Percentiles rank a stretch among this genome's conserved stretches.
Conservation (phyloP, 2,113 vertebrate genomes). For the Salminus brasiliensis region DNA sequence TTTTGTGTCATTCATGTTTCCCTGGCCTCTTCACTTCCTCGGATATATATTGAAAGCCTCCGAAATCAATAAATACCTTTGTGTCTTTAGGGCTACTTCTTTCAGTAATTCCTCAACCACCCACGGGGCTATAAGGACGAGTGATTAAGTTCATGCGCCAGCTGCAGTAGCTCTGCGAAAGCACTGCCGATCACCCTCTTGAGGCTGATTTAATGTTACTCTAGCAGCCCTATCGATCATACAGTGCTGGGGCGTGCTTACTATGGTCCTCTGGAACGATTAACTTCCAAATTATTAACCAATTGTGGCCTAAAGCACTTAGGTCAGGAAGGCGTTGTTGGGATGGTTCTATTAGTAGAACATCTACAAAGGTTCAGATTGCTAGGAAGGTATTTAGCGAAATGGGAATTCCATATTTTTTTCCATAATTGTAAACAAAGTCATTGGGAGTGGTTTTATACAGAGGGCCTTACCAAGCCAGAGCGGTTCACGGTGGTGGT, state of each 20-base stretch:
- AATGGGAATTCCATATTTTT: no score
- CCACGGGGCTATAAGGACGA: neutral
- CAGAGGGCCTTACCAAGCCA: no score
- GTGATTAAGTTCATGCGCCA: neutral
- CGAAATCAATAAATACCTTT: conserved; percentile 13
- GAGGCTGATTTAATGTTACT: neutral
- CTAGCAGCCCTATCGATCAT: neutral
- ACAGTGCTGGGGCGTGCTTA: neutral
- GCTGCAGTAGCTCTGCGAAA: neutral
- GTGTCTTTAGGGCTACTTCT: neutral
- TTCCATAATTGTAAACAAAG: no score
- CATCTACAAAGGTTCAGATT: no score
- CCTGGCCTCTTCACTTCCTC: neutral
- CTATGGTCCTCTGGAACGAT: neutral
- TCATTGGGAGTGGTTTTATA: no score
- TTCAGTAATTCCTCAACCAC: neutral
- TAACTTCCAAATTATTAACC: neutral
- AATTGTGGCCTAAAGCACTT: neutral
- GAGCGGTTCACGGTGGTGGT: no score
- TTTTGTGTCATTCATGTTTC: neutral
- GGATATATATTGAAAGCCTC: neutral
- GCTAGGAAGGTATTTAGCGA: no score
- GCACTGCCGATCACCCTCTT: neutral
- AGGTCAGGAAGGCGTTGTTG: neutral
- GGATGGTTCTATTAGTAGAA: no score